Conservation (phyloP, 2,113 vertebrate genomes). For the Myrmecophaga tridactyla region DNA sequence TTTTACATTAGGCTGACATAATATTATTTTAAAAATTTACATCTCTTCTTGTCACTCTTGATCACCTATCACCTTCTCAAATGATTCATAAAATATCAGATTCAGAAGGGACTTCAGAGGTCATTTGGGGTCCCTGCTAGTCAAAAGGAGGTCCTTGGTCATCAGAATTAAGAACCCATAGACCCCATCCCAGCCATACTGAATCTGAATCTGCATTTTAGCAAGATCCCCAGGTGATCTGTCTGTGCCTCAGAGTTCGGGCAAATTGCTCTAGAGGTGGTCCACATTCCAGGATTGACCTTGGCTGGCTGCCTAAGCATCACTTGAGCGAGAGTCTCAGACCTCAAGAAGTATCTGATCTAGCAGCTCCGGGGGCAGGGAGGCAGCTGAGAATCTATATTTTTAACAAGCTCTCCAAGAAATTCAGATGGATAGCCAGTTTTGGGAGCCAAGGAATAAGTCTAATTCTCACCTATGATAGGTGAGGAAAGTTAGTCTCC, state of each 20-base stretch:
- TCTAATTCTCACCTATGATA: neutral
- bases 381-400: neutral
- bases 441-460: neutral
- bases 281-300: neutral
- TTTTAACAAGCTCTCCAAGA: neutral
- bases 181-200: neutral
- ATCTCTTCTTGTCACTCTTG: neutral
- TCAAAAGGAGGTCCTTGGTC: neutral
- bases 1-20: neutral
- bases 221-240: neutral
- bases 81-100: neutral
- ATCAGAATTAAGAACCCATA: neutral
- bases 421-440: neutral
- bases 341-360: neutral
- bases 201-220: neutral
- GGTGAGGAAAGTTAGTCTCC: neutral
- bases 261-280: neutral
- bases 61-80: too few relatives aligned
- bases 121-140: neutral
- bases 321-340: too few relatives aligned
- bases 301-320: neutral
- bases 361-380: neutral
- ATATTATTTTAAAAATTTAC: neutral
- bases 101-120: neutral
- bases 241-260: accelerated